These are phyloP conservation scores for Amiota minor DNA, from an alignment of 2,888 invertebrate species.

Conservation along the genomic window DNA sequence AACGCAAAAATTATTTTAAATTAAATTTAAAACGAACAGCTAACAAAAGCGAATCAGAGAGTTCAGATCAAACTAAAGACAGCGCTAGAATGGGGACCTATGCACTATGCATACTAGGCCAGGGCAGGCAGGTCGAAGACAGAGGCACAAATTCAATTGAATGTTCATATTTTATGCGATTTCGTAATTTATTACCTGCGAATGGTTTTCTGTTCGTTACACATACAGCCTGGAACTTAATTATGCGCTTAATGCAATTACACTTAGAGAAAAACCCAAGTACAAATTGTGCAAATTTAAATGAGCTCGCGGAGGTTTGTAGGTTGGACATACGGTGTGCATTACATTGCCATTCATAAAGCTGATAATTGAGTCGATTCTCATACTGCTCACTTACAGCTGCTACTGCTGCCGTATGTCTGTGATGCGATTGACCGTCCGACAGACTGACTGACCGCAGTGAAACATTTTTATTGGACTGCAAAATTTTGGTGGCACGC, in stretches of 20 bases:
- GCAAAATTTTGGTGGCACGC: constrained; percentile 45
- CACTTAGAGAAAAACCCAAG: constrained; percentile 58
- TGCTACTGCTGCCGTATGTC: constrained; percentile 2
- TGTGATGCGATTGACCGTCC: too few relatives aligned
- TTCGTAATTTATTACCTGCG: constrained; percentile 29
- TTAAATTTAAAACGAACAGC: constrained; percentile 21
- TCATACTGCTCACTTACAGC: neutral
- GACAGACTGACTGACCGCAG: constrained; percentile 44
- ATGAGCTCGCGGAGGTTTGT: constrained; percentile 16
- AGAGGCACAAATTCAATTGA: constrained; percentile 20
- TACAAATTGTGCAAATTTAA: constrained; percentile 52
- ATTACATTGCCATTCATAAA: constrained; percentile 60
- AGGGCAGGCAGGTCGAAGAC: neutral
- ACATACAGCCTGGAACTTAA: constrained; percentile 52
- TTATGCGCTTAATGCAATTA: constrained; percentile 64
- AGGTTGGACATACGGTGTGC: constrained; percentile 41
- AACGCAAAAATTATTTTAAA: constrained; percentile 21
- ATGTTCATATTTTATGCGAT: constrained; percentile 29
- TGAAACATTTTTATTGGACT: constrained; percentile 40
- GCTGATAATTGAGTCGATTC: constrained; percentile 59
- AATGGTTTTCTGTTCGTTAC: constrained; percentile 23
- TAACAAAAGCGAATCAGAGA: neutral
- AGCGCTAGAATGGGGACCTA: too few relatives aligned
- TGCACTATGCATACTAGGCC: neutral
- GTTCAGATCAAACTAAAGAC: too few relatives aligned